phyloP scores from a whole-genome alignment of 1,140 invertebrate species.

The Drosophila ogumai region DNA sequence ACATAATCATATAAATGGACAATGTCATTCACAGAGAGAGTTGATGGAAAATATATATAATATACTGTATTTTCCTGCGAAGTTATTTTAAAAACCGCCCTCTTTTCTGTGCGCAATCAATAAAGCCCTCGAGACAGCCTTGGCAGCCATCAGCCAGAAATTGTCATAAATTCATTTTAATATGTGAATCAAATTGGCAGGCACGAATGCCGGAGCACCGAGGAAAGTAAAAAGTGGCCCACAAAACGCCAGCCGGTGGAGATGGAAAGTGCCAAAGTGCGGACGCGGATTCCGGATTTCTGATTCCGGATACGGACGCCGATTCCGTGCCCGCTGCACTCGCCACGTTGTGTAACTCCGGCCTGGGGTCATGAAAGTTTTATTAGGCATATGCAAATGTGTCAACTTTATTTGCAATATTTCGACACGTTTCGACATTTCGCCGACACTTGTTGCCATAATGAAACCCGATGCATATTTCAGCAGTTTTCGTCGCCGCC shows the following conservation, averaged over 20 bases:
- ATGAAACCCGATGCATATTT: constrained; percentile 64
- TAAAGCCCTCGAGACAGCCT: constrained; percentile 52
- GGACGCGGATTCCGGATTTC: constrained; percentile 13
- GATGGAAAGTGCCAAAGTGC: constrained; percentile 60
- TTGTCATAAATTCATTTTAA: constrained; percentile 82
- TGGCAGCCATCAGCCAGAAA: constrained; percentile 78
- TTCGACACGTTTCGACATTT: constrained; percentile 66
- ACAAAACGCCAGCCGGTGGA: constrained; percentile 36
- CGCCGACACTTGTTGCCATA: constrained; percentile 78
- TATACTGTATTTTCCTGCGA: too few relatives aligned
- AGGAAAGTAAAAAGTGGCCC: constrained; percentile 44
- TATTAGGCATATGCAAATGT: constrained; percentile 84
- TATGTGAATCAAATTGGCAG: constrained; percentile 72
- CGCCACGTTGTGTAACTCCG: constrained; percentile 36
- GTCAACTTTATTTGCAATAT: constrained; percentile 80
- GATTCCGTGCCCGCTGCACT: constrained; percentile 35
- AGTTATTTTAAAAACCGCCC: constrained; percentile 10
- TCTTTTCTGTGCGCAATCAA: constrained; percentile 33
- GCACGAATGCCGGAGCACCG: constrained; percentile 35
- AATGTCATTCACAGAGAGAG: constrained; percentile 6
- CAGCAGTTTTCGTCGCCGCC: constrained; percentile 40
- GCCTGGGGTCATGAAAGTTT: constrained; percentile 59
- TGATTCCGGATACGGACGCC: constrained; percentile 15
- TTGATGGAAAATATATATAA: background rate
- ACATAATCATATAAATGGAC: background rate